Percentiles rank a stretch among this genome's conserved stretches.
phyloP scores from a whole-genome alignment of 2,888 invertebrate genomes.

The Dolichomitus sp. region DNA sequence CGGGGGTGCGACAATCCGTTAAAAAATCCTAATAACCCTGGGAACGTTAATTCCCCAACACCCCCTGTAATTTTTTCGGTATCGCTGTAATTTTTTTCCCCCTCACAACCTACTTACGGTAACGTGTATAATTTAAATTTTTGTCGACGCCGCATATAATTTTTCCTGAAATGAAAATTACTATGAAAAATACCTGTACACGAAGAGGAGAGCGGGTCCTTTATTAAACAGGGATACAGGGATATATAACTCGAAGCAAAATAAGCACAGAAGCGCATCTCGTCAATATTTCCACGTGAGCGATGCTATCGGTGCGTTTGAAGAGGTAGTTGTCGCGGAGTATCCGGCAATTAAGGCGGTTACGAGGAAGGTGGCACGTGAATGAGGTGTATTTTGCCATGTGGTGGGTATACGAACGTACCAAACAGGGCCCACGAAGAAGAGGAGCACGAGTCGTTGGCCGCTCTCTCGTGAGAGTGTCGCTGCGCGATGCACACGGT shows the following conservation, averaged over 20 bases:
- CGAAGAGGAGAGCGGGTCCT: background rate
- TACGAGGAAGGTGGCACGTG: slow-evolving; percentile 54
- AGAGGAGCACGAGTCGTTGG: slow-evolving; percentile 16
- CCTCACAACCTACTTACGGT: background rate
- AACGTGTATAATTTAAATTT: background rate
- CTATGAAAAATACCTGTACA: background rate
- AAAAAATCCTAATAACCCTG: slow-evolving; percentile 63
- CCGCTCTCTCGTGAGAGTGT: background rate
- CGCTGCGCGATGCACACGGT: slow-evolving; percentile 18
- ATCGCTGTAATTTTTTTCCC: background rate
- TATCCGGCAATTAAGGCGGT: slow-evolving; percentile 69
- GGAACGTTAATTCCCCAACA: slow-evolving; percentile 57
- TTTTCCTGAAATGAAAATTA: slow-evolving; percentile 45
- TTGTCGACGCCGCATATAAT: slow-evolving; percentile 2
- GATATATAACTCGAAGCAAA: background rate
- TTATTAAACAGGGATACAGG: slow-evolving; percentile 1
- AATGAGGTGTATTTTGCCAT: slow-evolving; percentile 48
- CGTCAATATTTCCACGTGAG: slow-evolving; percentile 57
- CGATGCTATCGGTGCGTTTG: slow-evolving; percentile 59
- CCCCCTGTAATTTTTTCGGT: slow-evolving; percentile 14
- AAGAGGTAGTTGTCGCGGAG: slow-evolving; percentile 51
- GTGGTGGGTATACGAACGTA: background rate
- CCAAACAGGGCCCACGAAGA: background rate
- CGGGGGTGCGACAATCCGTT: slow-evolving; percentile 50
- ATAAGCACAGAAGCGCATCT: slow-evolving; percentile 16